Base-by-base conservation (phyloP, 2,888 invertebrate species). In the Anorthoa munda region DNA sequence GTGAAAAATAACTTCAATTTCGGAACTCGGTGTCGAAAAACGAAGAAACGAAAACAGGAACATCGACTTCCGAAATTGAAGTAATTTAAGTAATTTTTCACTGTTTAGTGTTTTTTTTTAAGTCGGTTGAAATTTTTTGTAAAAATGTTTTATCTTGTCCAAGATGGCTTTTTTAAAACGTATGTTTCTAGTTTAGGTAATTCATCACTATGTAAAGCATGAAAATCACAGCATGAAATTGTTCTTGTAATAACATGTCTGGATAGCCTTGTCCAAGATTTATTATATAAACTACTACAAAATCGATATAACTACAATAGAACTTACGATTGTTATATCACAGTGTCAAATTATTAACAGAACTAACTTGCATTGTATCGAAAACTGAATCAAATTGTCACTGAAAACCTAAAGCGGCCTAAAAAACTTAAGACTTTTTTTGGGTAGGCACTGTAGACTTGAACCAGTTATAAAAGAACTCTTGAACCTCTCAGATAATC, bases 311-410 rank as follows among this genome's bases (percentile, higher is more conserved):
- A 12, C 17, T 46, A 31, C 1, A 45, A 17, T 13, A 3, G 13
- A 56, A 26, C n/a, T 9, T 26, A 63, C 26, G 12, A 76, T 45
- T 45, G 39, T 66, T 60, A 60, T 26, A 55, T 45, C 51, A 77
- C 5, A 66, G 45, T 7, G 21, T 7, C 2, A 13, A 1, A 7
- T 74, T 75, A 50, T 23, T 7, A 13, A 46, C 12, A 31, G 31
- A 21, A 12, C 18, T 12, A 0, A 26, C 18, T 31, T 64, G 2
- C 39, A 12, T 75, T 76, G 11, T 26, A 39, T 11, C 18, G 13
- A 23, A 45, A 23, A 39, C 64, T 55, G 60, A 66, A 73, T 61
- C 9, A 72, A 79, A 65, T 60, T 58, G 50, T n/a, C 39, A 75
- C 56, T 65, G 61, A 68, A 80, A 51, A 74, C 9, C 7, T 18